Conservation (phyloP, 1,140 invertebrate species). For the Asbolus verrucosus region DNA sequence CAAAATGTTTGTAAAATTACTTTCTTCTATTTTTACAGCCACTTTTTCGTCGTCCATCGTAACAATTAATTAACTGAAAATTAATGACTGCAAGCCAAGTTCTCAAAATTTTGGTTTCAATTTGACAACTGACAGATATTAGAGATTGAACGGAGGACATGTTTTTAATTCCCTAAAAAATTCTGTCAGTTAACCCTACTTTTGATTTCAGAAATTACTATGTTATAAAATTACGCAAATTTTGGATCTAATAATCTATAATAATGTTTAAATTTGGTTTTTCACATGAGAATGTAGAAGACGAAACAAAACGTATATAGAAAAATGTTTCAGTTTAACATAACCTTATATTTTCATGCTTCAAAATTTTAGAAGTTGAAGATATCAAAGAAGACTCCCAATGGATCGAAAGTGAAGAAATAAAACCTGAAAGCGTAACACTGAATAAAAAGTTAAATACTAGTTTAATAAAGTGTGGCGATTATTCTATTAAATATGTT, state of each 20-base stretch:
- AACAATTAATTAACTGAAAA: slow-evolving; percentile 16
- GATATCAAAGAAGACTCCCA: slow-evolving; percentile 3
- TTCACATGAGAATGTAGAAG: slow-evolving; percentile 14
- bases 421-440: slow-evolving; percentile 13
- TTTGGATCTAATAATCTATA: no score
- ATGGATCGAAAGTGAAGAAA: slow-evolving; percentile 48
- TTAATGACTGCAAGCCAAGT: not conserved
- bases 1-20: slow-evolving; percentile 66
- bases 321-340: not conserved
- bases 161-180: no score
- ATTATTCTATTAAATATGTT: slow-evolving; percentile 40
- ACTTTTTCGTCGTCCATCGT: slow-evolving; percentile 36
- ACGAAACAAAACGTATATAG: not conserved
- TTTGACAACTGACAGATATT: not conserved
- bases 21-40: slow-evolving; percentile 61
- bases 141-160: no score
- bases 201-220: no score
- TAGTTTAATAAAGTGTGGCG: not conserved
- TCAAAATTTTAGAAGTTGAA: no score
- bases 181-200: no score
- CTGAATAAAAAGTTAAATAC: not conserved
- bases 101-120: no score
- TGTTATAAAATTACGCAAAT: no score
- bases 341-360: slow-evolving; percentile 32
- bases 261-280: slow-evolving; percentile 49